Evolutionary conservation across 2,888 invertebrate species (phyloP), one percentile per base, ranked within the genome.

Genomic region (Chaitophorus viminalis): DNA sequence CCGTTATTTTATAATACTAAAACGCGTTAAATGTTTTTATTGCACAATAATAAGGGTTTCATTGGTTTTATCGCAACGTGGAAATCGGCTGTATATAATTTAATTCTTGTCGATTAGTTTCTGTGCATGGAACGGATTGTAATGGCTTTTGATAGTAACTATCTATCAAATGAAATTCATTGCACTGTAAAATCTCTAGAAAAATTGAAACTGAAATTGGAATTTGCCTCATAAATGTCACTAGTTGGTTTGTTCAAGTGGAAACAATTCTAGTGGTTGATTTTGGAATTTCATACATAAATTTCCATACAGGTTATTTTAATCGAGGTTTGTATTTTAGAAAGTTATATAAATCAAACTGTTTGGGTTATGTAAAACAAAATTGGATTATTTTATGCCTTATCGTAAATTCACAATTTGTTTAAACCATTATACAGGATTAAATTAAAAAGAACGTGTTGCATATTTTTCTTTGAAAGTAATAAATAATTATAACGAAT

Each of bases 201-300:
- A 83, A 1, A 75, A 75, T 65, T 11, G 3, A 68, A 65, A 75
- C 65, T 75, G 6, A 83, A 75, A 75, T 75, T 75, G 31, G 29
- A 60, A 75, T 75, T n/a, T 25, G 36, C 14, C 17, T 25, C n/a
- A 36, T 18, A 74, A 33, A 82, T 1, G 33, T 5, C 25, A 21
- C 6, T 36, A 36, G 6, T 82, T 4, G 17, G 52, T 54, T 52
- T 82, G 18, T 54, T 11, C 36, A 6, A 82, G 82, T 36, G 29
- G 54, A 82, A 82, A 74, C 25, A 36, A 52, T 36, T 82, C 5
- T 25, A 33, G 18, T 21, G n/a, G 33, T n/a, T 14, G 54, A 33
- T 8, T 52, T 60, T 33, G 60, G 8, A 29, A n/a, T 77, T 54
- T 25, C 18, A 77, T 54, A 18, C n/a, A 60, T n/a, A n/a, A n/a